Percentiles rank a stretch among this genome's conserved stretches.
Evolutionary conservation across 1,140 invertebrate species (phyloP).

Genomic region (Wasmannia auropunctata): DNA sequence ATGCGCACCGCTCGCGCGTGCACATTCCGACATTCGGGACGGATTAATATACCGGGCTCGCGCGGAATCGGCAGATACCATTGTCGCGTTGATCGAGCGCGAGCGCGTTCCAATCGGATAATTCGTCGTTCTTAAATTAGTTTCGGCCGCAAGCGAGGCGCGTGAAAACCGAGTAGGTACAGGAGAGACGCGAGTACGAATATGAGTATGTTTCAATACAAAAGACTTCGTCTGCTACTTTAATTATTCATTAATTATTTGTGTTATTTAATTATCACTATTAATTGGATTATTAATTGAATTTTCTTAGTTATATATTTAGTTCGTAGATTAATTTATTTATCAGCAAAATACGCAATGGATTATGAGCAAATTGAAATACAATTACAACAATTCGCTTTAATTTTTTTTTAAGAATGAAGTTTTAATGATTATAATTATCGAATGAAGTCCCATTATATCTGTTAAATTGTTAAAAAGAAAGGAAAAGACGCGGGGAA

Average conservation of each 20-base stretch:
- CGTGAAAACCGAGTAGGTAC: background rate
- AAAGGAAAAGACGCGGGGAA: background rate
- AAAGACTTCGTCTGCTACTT: background rate
- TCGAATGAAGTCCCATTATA: background rate
- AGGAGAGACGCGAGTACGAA: background rate
- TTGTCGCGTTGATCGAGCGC: background rate
- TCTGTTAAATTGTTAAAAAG: background rate
- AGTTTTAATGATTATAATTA: background rate
- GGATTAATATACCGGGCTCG: background rate
- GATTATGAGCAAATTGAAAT: background rate
- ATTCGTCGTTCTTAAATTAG: background rate
- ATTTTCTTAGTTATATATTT: background rate
- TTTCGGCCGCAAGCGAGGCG: background rate
- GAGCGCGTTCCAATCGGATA: background rate
- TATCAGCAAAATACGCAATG: no score
- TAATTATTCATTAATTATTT: background rate
- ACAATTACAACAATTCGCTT: background rate
- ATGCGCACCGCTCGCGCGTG: background rate
- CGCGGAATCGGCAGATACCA: slow-evolving; percentile 14
- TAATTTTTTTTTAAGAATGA: background rate
- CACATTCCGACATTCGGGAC: slow-evolving; percentile 33
- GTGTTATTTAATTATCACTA: background rate
- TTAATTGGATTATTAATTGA: no score
- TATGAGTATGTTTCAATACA: background rate
- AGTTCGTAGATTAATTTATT: background rate